These are phyloP conservation scores for Bothrops jararaca DNA, from an alignment of 2,113 vertebrate species.

Conservation along the genomic window DNA sequence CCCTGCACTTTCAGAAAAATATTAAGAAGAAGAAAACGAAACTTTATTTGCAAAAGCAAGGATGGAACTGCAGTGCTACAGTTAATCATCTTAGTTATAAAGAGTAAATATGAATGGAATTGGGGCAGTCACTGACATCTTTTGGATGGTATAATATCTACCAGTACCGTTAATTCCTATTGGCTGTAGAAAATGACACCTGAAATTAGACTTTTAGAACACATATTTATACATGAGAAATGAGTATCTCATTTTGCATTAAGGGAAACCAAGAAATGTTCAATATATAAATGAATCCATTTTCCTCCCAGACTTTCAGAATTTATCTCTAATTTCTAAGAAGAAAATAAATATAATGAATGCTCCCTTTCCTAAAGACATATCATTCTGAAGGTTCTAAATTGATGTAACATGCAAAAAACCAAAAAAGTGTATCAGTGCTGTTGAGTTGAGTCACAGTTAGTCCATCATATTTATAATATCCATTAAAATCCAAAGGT, in stretches of 20 bases:
- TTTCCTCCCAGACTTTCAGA: background rate
- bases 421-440: background rate
- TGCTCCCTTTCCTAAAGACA: background rate
- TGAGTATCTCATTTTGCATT: background rate
- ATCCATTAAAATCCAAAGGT: background rate
- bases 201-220: background rate
- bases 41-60: background rate
- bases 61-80: background rate
- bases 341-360: background rate
- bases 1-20: too few species aligned
- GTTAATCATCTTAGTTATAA: background rate
- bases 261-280: background rate
- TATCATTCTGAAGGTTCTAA: constrained; percentile 1
- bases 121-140: background rate
- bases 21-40: too few species aligned
- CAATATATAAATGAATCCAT: background rate
- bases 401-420: background rate
- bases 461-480: background rate
- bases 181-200: background rate
- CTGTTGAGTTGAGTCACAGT: background rate
- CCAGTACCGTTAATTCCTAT: background rate
- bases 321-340: background rate
- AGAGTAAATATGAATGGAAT: background rate
- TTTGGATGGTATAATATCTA: background rate
- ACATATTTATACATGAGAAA: background rate